These are phyloP conservation scores for Rhizoglyphus robini DNA, from an alignment of 1,140 invertebrate species.

Conservation along the genomic window DNA sequence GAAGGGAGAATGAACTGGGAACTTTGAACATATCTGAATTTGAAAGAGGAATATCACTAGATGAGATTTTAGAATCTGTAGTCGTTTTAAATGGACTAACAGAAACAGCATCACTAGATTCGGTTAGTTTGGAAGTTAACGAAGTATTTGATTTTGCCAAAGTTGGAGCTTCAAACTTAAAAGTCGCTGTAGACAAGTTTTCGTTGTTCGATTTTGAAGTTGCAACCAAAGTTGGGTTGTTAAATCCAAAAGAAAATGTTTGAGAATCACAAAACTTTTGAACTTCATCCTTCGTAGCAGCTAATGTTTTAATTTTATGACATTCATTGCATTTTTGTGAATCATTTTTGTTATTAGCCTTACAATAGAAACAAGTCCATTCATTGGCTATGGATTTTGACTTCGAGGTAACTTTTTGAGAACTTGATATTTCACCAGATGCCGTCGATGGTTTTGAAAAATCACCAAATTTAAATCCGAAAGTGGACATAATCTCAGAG, in stretches of 20 bases:
- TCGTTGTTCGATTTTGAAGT: background rate
- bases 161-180: background rate
- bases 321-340: background rate
- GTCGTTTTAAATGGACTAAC: too few relatives aligned
- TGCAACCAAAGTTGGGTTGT: background rate
- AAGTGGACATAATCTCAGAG: background rate
- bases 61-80: too few relatives aligned
- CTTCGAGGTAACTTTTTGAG: background rate
- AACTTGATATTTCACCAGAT: background rate
- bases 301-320: background rate
- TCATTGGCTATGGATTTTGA: background rate
- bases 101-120: too few relatives aligned
- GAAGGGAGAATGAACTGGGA: too few relatives aligned
- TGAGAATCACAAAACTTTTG: background rate
- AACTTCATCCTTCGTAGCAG: conserved; percentile 1
- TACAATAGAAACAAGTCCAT: conserved; percentile 2
- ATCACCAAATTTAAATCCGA: background rate
- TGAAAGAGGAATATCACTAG: too few relatives aligned
- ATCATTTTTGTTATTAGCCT: background rate
- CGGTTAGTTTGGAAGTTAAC: too few relatives aligned
- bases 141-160: too few relatives aligned
- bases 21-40: too few relatives aligned
- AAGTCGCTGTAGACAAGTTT: background rate
- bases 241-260: conserved; percentile 5
- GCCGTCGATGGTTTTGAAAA: background rate